Percentiles rank a stretch among this genome's conserved stretches.
phyloP scores from a whole-genome alignment of 2,113 vertebrate species.

The Australoheros scitulus region DNA sequence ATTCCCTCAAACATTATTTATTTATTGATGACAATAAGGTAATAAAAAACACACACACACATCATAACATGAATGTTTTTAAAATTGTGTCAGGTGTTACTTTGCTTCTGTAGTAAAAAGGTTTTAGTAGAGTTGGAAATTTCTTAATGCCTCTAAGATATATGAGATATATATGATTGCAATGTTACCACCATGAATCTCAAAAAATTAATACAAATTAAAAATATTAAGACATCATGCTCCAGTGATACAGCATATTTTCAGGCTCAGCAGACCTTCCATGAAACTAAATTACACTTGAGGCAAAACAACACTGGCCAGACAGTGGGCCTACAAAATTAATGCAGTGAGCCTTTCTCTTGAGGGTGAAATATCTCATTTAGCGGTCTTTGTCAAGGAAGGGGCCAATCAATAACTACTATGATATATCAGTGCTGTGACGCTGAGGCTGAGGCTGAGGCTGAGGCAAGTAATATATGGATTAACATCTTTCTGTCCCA shows the following conservation, averaged over 20 bases:
- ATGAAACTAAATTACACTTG: constrained; percentile 38
- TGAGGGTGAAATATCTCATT: constrained; percentile 65
- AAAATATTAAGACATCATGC: not conserved
- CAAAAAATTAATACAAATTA: not conserved
- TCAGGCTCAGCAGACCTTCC: not conserved
- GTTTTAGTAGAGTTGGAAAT: not conserved
- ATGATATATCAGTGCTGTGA: constrained; percentile 57
- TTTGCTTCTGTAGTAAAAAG: not conserved
- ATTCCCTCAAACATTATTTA: no score
- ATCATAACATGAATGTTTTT: no score
- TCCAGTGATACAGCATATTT: constrained; percentile 20
- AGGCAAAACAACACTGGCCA: constrained; percentile 17
- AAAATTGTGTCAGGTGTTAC: not conserved
- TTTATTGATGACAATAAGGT: no score
- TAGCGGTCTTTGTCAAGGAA: constrained; percentile 47
- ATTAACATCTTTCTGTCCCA: constrained; percentile 65
- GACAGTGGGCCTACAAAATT: constrained; percentile 25
- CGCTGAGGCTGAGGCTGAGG: not conserved
- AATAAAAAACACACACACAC: no score
- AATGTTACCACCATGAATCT: not conserved
- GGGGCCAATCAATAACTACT: constrained; percentile 59
- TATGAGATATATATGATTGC: constrained; percentile 1
- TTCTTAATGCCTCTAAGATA: not conserved
- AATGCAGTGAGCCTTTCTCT: constrained; percentile 33
- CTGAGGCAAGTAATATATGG: constrained; percentile 52